phyloP scores from a whole-genome alignment of 2,797 vertebrate species.

The Varecia variegata region DNA sequence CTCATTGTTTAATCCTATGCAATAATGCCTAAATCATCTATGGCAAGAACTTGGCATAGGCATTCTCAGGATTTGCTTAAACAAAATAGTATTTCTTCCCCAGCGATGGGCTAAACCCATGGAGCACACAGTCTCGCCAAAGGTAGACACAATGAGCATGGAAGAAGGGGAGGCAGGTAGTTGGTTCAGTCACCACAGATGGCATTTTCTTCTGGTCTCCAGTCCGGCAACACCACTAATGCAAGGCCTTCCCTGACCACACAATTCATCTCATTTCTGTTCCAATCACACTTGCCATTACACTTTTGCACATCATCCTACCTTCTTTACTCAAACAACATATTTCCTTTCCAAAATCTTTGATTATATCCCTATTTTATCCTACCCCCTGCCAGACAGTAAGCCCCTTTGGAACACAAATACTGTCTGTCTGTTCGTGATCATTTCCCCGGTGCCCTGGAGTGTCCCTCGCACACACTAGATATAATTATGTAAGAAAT shows the following conservation, averaged over 20 bases:
- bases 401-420: neutral
- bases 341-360: neutral
- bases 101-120: neutral
- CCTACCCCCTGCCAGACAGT: neutral
- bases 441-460: neutral
- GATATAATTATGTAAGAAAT: neutral
- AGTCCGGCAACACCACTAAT: fast-evolving
- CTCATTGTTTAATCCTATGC: fast-evolving
- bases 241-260: neutral
- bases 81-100: neutral
- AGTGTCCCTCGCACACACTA: neutral
- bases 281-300: neutral
- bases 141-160: fast-evolving
- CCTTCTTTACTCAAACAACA: neutral
- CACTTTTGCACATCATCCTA: neutral
- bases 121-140: neutral
- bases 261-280: neutral
- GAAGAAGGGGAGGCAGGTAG: fast-evolving
- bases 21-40: neutral
- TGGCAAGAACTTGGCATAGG: neutral
- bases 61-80: neutral
- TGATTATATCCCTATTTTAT: neutral
- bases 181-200: too few species aligned
- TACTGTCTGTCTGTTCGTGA: neutral
- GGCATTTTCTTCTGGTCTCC: neutral